Base-by-base conservation (phyloP, 2,113 vertebrate genomes). In the Pterophyllum scalare region DNA sequence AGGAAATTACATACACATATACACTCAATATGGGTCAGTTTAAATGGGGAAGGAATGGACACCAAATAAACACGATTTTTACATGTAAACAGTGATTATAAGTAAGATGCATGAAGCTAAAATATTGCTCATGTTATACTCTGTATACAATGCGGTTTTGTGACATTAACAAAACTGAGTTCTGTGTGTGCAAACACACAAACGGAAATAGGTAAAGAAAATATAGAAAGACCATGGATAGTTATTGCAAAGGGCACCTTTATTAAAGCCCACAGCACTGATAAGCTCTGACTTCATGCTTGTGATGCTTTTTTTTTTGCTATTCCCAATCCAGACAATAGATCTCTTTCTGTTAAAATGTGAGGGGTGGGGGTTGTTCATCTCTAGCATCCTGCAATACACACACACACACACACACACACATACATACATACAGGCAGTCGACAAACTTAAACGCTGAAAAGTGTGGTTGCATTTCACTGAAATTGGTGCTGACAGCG, bases 1-100 rank as follows among this genome's bases (percentile, higher is more conserved):
- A 90, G 88, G 91, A 93, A 92, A 90, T 88, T 75, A 78, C 64
- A 74, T 56, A 82, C 58, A 74, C 59, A 64, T 78, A 77, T 64
- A 76, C 59, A 82, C 80, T 59, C 49, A 54, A 17, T 35, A 26
- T 14, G 56, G 52, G 46, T 77, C 15, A 19, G 20, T 52, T 57
- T 84, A 62, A 85, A 81, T 65, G 17, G 57, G 10, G 67, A 35
- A 46, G 33, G 10, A 81, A 9, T 12, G 6, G 59, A 61, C 38
- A 74, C 77, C 31, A 70, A 81, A 57, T 33, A 33, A 54, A 74
- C 58, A 67, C 54, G 11, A 10, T 28, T 43, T 61, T 40, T 40
- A 33, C 3, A 3, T 75, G n/a, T 59, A 38, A 58, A 24, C 38
- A 59, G 13, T 26, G 33, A 76, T 12, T 19, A 26, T 3, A 59